Percentiles rank a stretch among this genome's conserved stretches.
These are phyloP conservation scores for Scotopteryx bipunctaria DNA, from an alignment of 2,888 invertebrate genomes.

Conservation along the genomic window DNA sequence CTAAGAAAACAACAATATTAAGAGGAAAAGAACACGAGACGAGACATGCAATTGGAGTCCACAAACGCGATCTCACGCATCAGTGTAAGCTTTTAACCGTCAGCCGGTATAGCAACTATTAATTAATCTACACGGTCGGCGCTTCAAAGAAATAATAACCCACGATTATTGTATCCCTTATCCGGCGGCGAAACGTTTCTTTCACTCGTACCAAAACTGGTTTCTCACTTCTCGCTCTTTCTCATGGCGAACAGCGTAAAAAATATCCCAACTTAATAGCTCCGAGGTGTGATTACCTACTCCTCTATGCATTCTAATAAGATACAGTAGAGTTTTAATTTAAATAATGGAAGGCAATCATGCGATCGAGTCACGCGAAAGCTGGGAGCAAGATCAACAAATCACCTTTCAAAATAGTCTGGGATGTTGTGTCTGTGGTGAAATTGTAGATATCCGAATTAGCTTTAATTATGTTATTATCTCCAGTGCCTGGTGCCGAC, in stretches of 20 bases:
- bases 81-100: conserved; percentile 28
- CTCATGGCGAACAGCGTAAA: conserved; percentile 65
- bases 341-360: conserved; percentile 37
- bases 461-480: conserved; percentile 18
- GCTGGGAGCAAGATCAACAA: conserved; percentile 24
- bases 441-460: conserved; percentile 14
- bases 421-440: background rate
- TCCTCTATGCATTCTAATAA: conserved; percentile 47
- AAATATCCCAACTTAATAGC: conserved; percentile 74
- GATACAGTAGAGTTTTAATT: conserved; percentile 34
- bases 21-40: conserved; percentile 3
- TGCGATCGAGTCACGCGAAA: conserved; percentile 33
- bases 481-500: background rate
- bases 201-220: conserved; percentile 67
- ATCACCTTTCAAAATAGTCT: conserved; percentile 19
- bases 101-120: conserved; percentile 21
- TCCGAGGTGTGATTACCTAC: conserved; percentile 75
- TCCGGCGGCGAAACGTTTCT: conserved; percentile 65
- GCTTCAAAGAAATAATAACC: conserved; percentile 77
- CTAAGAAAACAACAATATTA: conserved; percentile 3
- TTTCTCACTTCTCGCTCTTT: conserved; percentile 60
- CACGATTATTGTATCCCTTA: conserved; percentile 71
- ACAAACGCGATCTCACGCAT: conserved; percentile 42
- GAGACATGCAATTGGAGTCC: conserved; percentile 21
- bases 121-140: conserved; percentile 48